phyloP scores from a whole-genome alignment of 1,140 invertebrate genomes.

The Heliconius melpomene region DNA sequence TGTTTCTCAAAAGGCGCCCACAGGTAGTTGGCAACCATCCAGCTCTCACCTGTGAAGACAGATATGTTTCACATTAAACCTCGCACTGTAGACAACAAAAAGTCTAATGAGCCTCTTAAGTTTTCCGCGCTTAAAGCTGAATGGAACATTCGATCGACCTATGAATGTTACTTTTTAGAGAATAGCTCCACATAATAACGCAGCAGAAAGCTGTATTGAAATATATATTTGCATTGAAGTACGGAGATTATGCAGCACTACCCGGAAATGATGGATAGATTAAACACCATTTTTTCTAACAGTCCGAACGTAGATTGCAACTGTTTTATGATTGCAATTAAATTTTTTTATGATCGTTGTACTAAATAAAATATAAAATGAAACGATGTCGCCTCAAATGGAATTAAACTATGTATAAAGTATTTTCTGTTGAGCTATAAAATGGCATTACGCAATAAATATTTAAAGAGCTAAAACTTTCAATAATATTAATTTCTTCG shows the following conservation, averaged over 20 bases:
- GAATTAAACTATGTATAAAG: background rate
- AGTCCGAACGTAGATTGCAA: background rate
- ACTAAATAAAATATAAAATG: constrained; percentile 5
- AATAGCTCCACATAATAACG: constrained; percentile 12
- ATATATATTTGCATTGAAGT: constrained; percentile 56
- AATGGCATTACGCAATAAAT: background rate
- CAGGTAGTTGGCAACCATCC: constrained; percentile 76
- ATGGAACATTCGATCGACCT: constrained; percentile 35
- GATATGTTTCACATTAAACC: constrained; percentile 64
- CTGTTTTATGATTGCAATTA: constrained; percentile 11
- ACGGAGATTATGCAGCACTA: constrained; percentile 61
- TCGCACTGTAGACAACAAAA: constrained; percentile 54
- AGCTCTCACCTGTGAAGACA: constrained; percentile 68
- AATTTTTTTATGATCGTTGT: background rate
- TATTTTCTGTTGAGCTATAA: background rate
- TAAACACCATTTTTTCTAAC: constrained; percentile 63
- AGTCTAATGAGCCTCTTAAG: constrained; percentile 57
- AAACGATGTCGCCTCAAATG: constrained; percentile 1
- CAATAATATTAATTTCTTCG: background rate
- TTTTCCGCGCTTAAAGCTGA: constrained; percentile 42
- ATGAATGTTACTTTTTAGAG: constrained; percentile 35
- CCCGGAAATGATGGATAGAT: constrained; percentile 72
- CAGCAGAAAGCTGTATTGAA: constrained; percentile 34
- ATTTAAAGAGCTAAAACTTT: background rate
- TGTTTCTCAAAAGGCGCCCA: constrained; percentile 65